Evolutionary conservation across 2,113 vertebrate genomes (phyloP), one percentile per base, ranked within the genome.

Genomic region (Paralichthys olivaceus): DNA sequence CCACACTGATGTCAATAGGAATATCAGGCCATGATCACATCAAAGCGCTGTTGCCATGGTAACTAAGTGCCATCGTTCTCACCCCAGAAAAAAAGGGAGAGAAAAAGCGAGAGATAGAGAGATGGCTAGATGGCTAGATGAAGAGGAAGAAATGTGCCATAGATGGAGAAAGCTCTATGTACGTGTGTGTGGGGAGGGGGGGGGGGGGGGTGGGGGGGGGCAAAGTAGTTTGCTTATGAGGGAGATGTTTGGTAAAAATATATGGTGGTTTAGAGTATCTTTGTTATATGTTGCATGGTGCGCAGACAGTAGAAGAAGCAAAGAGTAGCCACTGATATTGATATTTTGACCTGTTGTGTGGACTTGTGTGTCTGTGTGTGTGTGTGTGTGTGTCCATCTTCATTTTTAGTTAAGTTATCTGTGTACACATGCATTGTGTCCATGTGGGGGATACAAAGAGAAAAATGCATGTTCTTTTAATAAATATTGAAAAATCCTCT

Each of bases 31-130:
- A 83, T 84, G 90, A 93, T 93, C 89, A 82, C 90, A 93, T 94
- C 92, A 93, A 94, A 93, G 93, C 57, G 2, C 87, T 77, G 93
- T 94, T 93, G 90, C 93, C 86, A 94, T 94, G 90, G 93, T 79
- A 84, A 95, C 93, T 91, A 91, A 94, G 91, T 94, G 90, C 91
- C 89, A 92, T 90, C 86, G 2, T 89, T 94, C 87, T 94, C 92
- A 89, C 87, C 89, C 90, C 70, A 78, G 78, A 77, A 85, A 81
- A 72, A 59, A 54, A 43, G 59, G 72, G 22, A 58, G 61, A 64
- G 74, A 69, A 53, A 62, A 13, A 65, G 19, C 59, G 37, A 61
- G 29, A 69, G 56, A 59, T 13, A 34, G 57, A 61, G 61, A 54
- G 65, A 81, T 69, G 72, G 53, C 65, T 69, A 80, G 58, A 23